phyloP scores from a whole-genome alignment of 2,797 vertebrate genomes.

The Glossophaga mutica region DNA sequence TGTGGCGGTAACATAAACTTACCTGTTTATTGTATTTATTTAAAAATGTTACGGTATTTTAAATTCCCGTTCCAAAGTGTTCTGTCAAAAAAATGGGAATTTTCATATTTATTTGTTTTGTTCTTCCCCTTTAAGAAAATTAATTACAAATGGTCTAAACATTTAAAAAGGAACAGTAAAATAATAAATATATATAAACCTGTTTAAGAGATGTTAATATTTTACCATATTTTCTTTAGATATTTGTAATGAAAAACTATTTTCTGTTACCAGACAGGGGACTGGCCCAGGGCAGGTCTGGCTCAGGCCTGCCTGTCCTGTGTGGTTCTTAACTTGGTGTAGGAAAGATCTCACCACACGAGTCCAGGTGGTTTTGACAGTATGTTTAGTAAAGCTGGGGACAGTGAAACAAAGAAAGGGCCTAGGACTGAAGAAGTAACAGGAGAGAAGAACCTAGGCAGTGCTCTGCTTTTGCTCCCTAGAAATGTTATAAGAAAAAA shows the following conservation, averaged over 20 bases:
- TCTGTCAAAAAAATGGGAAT: neutral
- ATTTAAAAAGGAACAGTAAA: neutral
- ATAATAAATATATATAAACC: neutral
- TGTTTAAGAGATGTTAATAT: neutral
- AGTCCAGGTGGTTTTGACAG: no score
- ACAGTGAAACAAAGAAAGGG: no score
- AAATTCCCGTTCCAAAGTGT: neutral
- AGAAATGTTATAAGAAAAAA: no score
- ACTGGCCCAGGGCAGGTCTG: no score
- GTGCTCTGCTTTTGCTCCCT: no score
- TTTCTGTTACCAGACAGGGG: neutral
- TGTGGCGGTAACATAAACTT: neutral
- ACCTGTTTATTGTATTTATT: neutral
- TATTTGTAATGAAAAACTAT: neutral
- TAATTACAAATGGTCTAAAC: neutral
- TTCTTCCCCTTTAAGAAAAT: neutral
- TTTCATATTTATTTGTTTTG: neutral
- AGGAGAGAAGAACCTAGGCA: no score
- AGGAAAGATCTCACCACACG: no score
- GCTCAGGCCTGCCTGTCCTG: no score
- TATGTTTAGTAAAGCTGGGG: no score
- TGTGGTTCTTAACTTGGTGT: no score
- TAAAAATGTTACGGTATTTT: neutral
- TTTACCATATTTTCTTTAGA: neutral
- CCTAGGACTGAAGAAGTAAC: no score